Base-by-base conservation (phyloP, 1,140 invertebrate genomes). In the Palaemon carinicauda region DNA sequence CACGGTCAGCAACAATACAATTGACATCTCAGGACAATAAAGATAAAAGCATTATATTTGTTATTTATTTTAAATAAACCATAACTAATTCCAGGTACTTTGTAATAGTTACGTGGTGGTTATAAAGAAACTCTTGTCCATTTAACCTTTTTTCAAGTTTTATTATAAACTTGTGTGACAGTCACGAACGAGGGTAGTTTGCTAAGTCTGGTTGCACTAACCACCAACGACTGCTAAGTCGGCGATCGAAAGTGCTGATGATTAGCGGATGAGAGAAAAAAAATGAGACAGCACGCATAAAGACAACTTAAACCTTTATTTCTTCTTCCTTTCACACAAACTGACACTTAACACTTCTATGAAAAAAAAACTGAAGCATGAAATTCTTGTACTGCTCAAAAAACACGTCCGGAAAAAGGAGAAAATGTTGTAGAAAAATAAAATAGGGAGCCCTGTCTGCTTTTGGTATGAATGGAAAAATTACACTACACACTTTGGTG, bases 381-480 rank as follows among this genome's bases (percentile, higher is more conserved):
- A 86, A 86, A 78, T 80, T 79, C 29, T 86, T 86, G 83, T 86
- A 86, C 83, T 86, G 77, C 83, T 77, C 83, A 50, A 86, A n/a
- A 86, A 86, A 86, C 83, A 86, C 83, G 79, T 85, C 53, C 79
- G 83, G 71, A 73, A 50, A 80, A 54, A 86, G 73, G 77, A 86
- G 83, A 86, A 80, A 41, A 77, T 77, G 80, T 80, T 85, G 83
- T 86, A 86, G 83, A 86, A 86, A 86, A 86, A 86, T 86, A 86
- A 86, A 86, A 86, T 79, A 86, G 83, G 83, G 83, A 86, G 83
- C 83, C 83, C 83, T 86, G 83, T 77, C 80, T 79, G 77, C 83
- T 86, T 86, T 86, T 86, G 83, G 83, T 86, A 86, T 86, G 56
- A 85, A 85, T 85, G 82, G 82, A 85, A 85, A 85, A 85, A 78